Evolutionary conservation across 2,888 invertebrate species (phyloP), one percentile per base, ranked within the genome.

Genomic region (Drosophila affinis): DNA sequence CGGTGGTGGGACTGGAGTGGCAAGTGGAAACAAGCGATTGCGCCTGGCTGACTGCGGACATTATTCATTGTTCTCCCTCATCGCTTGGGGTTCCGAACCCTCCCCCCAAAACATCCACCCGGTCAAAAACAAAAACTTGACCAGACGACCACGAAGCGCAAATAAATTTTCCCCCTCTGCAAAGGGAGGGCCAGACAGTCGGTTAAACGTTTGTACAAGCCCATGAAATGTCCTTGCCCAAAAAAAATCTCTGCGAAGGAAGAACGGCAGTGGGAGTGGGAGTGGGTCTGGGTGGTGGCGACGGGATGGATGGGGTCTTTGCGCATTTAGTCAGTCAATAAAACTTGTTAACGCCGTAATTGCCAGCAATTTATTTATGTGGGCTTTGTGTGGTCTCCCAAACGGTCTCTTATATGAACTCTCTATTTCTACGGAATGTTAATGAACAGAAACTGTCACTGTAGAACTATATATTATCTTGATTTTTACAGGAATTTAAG

Each of bases 311-410:
- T 17, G 34, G 21, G 10, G 14, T 12, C 14, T 45, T 54, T 79
- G 80, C 83, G 81, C 86, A 91, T 91, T 92, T 92, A 91, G 89
- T 90, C 83, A 92, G 92, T 91, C 91, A 92, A 92, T 92, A 92
- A 92, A 92, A 92, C 91, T 91, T 92, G 92, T 92, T 92, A 92
- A 91, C 91, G 90, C 89, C 88, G 91, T 92, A 92, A 92, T 92
- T 92, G 92, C 91, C 85, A 87, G 91, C 91, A 91, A 92, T 92
- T 92, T 92, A 92, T 92, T 91, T 91, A 89, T 91, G 67, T 67
- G 67, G 67, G 27, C 67, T 67, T 57, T 65, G 57, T 57, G 67
- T 51, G 67, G 67, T 51, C 39, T 46, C 27, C 51, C 67, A 57
- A 67, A 65, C 34, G 57, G 67, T 53, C 52, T 27, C 47, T 9